Base-by-base conservation (phyloP, 2,888 invertebrate species). In the Incurvaria masculella region DNA sequence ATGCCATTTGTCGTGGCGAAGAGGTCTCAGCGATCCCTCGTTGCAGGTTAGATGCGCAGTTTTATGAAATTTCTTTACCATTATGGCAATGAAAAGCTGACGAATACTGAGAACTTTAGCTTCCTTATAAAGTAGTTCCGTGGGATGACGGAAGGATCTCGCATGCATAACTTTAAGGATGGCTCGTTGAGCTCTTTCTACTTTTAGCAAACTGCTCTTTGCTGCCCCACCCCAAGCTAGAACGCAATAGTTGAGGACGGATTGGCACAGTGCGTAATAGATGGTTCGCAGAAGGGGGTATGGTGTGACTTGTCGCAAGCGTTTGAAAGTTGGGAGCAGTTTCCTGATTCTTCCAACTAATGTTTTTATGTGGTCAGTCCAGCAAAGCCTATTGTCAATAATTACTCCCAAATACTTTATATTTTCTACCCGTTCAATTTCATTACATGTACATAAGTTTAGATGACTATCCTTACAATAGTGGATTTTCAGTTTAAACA, bases 371-470 rank as follows among this genome's bases (percentile, higher is more conserved):
- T 47, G 47, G 6, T 20, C 5, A 14, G 18, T 19, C 18, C 41
- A 47, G 27, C 2, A n/a, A n/a, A 47, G 26, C n/a, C 26, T 23
- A 16, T 47, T 42, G 19, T 47, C 47, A 16, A 47, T n/a, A 2
- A 27, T 19, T 14, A 47, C 21, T 8, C 47, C 47, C 8, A 47
- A 16, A 20, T 33, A 33, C 14, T 33, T 33, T 8, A 33, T 33
- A 4, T 33, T 33, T 4, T 33, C 33, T 14, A n/a, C 14, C 14
- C 33, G 8, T 33, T 8, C 14, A 14, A 33, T 33, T 4, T 8
- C 8, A 14, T 33, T n/a, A 33, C 33, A 33, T n/a, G 8, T 33
- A 11, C 33, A 33, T n/a, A n/a, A n/a, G n/a, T n/a, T n/a, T n/a
- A n/a, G n/a, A n/a, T n/a, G n/a, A n/a, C n/a, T n/a, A n/a, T n/a